Conservation (phyloP, 2,113 vertebrate genomes). For the Odontesthes bonariensis region DNA sequence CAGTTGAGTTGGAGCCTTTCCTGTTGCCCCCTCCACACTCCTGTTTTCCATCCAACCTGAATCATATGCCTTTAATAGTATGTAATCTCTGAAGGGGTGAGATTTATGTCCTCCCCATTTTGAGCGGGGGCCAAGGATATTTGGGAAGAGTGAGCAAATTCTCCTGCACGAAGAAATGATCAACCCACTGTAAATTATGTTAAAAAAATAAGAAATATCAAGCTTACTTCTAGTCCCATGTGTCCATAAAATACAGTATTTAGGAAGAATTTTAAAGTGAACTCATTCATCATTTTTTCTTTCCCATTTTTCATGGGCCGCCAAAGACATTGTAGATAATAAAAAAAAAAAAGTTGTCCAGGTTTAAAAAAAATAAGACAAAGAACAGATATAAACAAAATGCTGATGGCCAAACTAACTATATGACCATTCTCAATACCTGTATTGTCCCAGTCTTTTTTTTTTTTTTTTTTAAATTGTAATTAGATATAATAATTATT, state of each 20-base stretch:
- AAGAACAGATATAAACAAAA: slow-evolving; percentile 55
- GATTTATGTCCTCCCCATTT: slow-evolving; percentile 56
- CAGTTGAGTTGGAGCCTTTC: slow-evolving; percentile 51
- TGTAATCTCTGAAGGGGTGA: slow-evolving; percentile 66
- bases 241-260: neutral
- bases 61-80: slow-evolving; percentile 69
- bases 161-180: slow-evolving; percentile 38
- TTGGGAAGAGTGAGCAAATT: slow-evolving; percentile 47
- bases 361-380: slow-evolving; percentile 45
- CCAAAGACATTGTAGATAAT: no score
- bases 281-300: no score
- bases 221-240: slow-evolving; percentile 1
- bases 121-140: slow-evolving; percentile 29
- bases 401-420: no score
- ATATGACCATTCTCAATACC: no score
- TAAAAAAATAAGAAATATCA: slow-evolving; percentile 30
- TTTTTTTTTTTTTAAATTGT: neutral
- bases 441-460: no score
- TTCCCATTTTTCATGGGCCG: no score
- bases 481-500: slow-evolving; percentile 37
- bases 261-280: neutral
- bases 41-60: slow-evolving; percentile 63
- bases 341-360: neutral
- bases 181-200: slow-evolving; percentile 20
- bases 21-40: slow-evolving; percentile 27